phyloP scores from a whole-genome alignment of 2,888 invertebrate species.

The Phlogophora meticulosa region DNA sequence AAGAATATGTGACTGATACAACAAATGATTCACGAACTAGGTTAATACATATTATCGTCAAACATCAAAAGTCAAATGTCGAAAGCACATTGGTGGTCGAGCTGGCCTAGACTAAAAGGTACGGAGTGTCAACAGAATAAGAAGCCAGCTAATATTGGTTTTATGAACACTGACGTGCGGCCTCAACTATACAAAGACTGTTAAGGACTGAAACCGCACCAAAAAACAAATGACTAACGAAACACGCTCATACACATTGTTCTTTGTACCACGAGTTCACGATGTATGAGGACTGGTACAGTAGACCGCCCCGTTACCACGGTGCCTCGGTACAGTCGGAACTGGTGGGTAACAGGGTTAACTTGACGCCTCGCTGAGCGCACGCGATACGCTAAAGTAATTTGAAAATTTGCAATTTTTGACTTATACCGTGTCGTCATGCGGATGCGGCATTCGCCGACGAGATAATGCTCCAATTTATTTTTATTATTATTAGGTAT shows the following conservation, averaged over 20 bases:
- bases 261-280: conserved; percentile 62
- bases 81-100: too few species aligned
- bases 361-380: conserved; percentile 69
- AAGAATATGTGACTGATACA: too few species aligned
- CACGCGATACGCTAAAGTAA: conserved; percentile 66
- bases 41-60: too few species aligned
- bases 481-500: conserved; percentile 36
- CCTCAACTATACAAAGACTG: too few species aligned
- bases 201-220: background rate
- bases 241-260: conserved; percentile 40
- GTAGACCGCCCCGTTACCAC: conserved; percentile 84
- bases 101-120: too few species aligned
- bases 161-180: too few species aligned
- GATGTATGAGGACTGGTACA: conserved; percentile 68
- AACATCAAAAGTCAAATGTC: too few species aligned
- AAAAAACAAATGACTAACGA: background rate
- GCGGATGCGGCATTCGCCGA: conserved; percentile 21
- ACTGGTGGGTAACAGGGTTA: conserved; percentile 75
- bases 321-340: conserved; percentile 60
- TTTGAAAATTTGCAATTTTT: conserved; percentile 52
- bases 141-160: too few species aligned
- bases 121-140: too few species aligned
- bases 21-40: too few species aligned
- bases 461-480: conserved; percentile 40
- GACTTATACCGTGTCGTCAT: conserved; percentile 40